Conservation (phyloP, 2,888 invertebrate species). For the Tiliacea citrago region DNA sequence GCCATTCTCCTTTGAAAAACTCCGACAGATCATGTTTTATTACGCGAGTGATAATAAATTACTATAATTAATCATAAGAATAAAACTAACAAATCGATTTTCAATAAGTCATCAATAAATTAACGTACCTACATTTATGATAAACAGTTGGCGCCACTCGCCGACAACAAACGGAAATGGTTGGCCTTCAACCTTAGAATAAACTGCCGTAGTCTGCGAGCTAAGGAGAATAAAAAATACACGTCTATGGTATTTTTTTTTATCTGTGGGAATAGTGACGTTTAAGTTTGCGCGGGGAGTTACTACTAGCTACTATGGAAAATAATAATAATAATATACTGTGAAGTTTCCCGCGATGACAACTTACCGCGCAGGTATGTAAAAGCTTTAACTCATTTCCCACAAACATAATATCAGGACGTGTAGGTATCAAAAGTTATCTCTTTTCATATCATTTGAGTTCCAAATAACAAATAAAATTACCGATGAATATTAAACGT, state of each 20-base stretch:
- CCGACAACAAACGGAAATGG: constrained; percentile 63
- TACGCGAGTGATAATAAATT: constrained; percentile 25
- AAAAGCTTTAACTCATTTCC: neutral
- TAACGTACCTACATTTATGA: constrained; percentile 33
- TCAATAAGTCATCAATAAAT: constrained; percentile 43
- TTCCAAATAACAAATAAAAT: neutral
- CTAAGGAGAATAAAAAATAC: constrained; percentile 43
- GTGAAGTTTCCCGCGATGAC: neutral
- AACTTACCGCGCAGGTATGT: neutral
- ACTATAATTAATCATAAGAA: constrained; percentile 42
- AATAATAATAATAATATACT: neutral
- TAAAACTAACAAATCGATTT: constrained; percentile 53
- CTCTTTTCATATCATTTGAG: neutral
- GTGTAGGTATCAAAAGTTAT: neutral
- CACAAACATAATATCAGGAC: neutral
- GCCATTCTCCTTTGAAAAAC: constrained; percentile 32
- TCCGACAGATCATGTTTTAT: constrained; percentile 22
- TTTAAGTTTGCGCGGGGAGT: constrained; percentile 33
- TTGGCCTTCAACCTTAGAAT: constrained; percentile 71
- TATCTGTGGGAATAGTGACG: constrained; percentile 46
- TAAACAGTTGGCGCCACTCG: constrained; percentile 77
- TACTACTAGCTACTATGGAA: neutral
- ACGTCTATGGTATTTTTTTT: constrained; percentile 25
- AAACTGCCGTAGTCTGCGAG: constrained; percentile 34
- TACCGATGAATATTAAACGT: neutral